A percentile compares a stretch with the other conserved stretches of the same genome.
phyloP scores from a whole-genome alignment of 2,888 invertebrate genomes.

The Macropis europaea region DNA sequence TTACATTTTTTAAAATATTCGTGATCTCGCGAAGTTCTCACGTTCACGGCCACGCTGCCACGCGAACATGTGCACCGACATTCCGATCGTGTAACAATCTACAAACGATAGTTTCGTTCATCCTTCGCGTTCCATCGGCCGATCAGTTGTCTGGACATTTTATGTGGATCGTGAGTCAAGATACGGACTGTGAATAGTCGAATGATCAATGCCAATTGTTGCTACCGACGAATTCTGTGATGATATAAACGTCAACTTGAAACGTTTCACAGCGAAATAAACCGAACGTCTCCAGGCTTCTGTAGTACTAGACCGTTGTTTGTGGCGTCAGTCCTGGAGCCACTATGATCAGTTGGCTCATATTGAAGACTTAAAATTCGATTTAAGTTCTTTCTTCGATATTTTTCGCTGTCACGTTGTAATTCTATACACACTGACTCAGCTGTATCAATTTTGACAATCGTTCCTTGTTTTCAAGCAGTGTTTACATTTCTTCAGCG shows the following conservation, averaged over 20 bases:
- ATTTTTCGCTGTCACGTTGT: not conserved
- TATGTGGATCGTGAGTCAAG: not conserved
- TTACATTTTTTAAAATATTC: conserved; percentile 8
- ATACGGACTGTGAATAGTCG: not conserved
- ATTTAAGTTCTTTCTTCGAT: not conserved
- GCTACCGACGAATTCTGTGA: not conserved
- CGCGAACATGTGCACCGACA: not conserved
- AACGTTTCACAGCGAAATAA: not conserved
- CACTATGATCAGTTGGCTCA: not conserved
- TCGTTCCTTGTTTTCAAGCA: not conserved
- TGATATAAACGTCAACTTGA: not conserved
- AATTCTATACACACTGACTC: not conserved
- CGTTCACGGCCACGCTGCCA: not conserved
- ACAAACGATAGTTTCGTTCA: not conserved
- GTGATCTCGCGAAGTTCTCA: not conserved
- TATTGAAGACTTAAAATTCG: too few species aligned
- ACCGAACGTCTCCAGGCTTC: not conserved
- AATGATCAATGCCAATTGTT: not conserved
- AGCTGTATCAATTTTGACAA: not conserved
- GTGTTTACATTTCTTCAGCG: not conserved
- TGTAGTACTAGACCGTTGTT: not conserved
- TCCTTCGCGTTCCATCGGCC: not conserved
- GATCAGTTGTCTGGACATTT: not conserved
- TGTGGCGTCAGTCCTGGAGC: not conserved
- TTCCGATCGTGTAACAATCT: not conserved